Evolutionary conservation across 2,888 invertebrate species (phyloP).

Genomic region (Abscondita cerata): DNA sequence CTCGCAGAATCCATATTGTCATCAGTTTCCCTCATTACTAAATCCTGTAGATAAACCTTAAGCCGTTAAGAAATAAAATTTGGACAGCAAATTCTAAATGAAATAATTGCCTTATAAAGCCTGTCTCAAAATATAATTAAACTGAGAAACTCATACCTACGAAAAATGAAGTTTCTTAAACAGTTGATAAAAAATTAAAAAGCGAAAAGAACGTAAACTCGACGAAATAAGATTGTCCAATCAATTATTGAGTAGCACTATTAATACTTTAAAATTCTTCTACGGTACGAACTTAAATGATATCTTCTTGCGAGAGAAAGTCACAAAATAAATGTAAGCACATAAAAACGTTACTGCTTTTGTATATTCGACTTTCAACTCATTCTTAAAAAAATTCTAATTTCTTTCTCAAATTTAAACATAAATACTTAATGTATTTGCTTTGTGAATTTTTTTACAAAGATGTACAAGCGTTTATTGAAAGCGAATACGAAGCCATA

Average conservation of each 20-base stretch:
- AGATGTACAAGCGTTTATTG: conserved; percentile 30
- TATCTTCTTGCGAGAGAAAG: too few relatives aligned
- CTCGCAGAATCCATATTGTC: conserved; percentile 13
- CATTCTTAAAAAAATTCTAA: too few relatives aligned
- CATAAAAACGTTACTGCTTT: too few relatives aligned
- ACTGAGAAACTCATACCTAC: conserved; percentile 24
- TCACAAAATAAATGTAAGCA: too few relatives aligned
- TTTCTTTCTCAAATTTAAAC: conserved; percentile 31
- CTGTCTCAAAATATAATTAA: conserved; percentile 5
- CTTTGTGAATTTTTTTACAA: conserved; percentile 16
- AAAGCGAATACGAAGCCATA: conserved; percentile 31
- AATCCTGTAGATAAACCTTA: neutral
- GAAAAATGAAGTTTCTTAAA: conserved; percentile 14
- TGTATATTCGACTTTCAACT: too few relatives aligned
- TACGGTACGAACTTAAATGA: neutral
- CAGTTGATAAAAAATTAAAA: too few relatives aligned
- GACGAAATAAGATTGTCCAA: too few relatives aligned
- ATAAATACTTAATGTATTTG: conserved; percentile 4
- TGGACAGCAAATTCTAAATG: conserved; percentile 1
- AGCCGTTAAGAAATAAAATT: conserved; percentile 12
- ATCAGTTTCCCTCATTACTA: neutral
- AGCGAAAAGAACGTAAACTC: too few relatives aligned
- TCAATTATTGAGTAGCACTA: too few relatives aligned
- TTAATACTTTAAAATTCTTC: neutral
- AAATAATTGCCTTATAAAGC: neutral